A percentile compares a stretch with the other conserved stretches of the same genome.
Evolutionary conservation across 1,140 invertebrate species (phyloP).

Genomic region (Polypedilum pembai): DNA sequence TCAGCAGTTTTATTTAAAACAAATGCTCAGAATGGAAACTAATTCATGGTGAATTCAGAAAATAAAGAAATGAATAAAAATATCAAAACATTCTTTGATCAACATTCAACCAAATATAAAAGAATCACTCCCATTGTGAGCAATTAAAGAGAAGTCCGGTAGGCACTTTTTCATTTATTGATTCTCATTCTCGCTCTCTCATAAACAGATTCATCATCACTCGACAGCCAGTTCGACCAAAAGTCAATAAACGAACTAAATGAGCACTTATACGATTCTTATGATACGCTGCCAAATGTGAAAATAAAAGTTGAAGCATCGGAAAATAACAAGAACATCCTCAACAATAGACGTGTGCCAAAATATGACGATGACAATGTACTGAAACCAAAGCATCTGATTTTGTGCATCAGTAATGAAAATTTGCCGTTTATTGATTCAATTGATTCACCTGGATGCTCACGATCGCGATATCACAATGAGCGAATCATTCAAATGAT

Average conservation of each 20-base stretch:
- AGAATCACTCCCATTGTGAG: not conserved
- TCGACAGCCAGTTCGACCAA: slow-evolving; percentile 20
- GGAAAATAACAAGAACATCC: not conserved
- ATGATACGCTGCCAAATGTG: slow-evolving; percentile 22
- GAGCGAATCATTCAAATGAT: not conserved
- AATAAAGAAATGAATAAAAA: no score
- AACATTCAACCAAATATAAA: no score
- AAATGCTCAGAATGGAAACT: no score
- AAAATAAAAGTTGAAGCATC: not conserved
- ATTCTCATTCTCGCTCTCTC: not conserved
- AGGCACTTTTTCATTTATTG: slow-evolving; percentile 6
- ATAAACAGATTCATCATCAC: slow-evolving; percentile 15
- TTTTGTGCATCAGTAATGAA: slow-evolving; percentile 4
- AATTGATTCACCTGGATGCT: slow-evolving; percentile 5
- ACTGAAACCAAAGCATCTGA: not conserved
- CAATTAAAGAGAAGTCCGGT: not conserved
- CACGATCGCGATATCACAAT: not conserved
- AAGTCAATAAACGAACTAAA: slow-evolving; percentile 22
- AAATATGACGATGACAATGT: slow-evolving; percentile 16
- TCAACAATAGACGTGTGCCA: not conserved
- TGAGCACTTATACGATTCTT: slow-evolving; percentile 21
- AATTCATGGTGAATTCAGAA: no score
- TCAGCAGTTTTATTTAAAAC: no score
- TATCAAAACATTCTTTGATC: no score
- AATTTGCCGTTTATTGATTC: not conserved